phyloP scores from a whole-genome alignment of 2,113 vertebrate species.

The Nycticorax nycticorax region DNA sequence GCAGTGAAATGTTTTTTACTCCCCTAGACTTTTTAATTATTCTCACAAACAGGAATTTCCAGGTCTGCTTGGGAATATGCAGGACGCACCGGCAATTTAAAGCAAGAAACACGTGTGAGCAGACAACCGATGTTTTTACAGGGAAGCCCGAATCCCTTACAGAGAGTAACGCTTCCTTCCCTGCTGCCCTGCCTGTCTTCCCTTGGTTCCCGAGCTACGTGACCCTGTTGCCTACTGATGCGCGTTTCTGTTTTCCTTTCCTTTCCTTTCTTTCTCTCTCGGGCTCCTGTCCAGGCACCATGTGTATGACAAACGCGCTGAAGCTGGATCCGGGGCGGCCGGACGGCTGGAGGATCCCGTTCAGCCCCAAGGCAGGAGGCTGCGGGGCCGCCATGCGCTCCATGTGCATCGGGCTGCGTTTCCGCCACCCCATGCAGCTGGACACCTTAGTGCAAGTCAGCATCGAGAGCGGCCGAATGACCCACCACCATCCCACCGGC shows the following conservation, averaged over 20 bases:
- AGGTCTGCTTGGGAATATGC: background rate
- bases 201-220: accelerated
- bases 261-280: background rate
- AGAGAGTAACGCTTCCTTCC: background rate
- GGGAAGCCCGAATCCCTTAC: background rate
- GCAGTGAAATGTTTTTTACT: background rate
- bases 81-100: background rate
- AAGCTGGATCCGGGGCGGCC: background rate
- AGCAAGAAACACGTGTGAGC: background rate
- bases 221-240: background rate
- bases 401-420: slow-evolving; percentile 85
- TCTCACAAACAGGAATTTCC: background rate
- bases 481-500: slow-evolving; percentile 85
- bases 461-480: slow-evolving; percentile 85
- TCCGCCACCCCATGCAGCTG: slow-evolving; percentile 54
- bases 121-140: background rate
- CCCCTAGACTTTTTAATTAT: background rate
- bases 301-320: background rate
- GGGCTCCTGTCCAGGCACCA: slow-evolving; percentile 38
- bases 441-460: slow-evolving; percentile 75
- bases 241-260: background rate
- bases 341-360: slow-evolving; percentile 72
- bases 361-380: slow-evolving; percentile 67
- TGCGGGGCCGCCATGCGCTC: slow-evolving; percentile 85
- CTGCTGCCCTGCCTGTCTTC: background rate